These are phyloP conservation scores for Diogma glabrata DNA, from an alignment of 2,888 invertebrate species.

Conservation along the genomic window DNA sequence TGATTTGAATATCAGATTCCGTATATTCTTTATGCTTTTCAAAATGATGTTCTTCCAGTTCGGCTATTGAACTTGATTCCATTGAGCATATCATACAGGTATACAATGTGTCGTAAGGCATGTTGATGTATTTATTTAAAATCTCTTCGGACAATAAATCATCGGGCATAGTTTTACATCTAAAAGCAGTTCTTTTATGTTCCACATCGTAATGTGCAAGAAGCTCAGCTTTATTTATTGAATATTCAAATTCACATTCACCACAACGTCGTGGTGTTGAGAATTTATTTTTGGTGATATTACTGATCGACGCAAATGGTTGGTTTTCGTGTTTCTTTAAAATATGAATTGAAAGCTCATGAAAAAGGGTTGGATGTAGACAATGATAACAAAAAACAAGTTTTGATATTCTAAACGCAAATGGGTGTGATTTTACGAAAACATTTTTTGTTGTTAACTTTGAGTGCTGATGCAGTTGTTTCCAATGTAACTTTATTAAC, in stretches of 20 bases:
- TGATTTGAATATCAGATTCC: neutral
- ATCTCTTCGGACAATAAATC: neutral
- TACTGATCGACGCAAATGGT: no score
- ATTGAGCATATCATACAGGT: neutral
- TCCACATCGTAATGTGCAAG: neutral
- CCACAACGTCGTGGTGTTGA: slow-evolving; percentile 4
- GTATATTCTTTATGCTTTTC: neutral
- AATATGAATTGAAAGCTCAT: neutral
- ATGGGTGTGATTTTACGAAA: neutral
- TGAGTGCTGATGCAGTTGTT: neutral
- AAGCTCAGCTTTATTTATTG: neutral
- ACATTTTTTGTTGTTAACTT: neutral
- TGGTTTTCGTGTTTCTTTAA: neutral
- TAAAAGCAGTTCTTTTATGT: neutral
- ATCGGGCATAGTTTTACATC: neutral
- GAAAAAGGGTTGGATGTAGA: neutral
- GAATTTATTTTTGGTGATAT: no score
- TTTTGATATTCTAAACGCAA: neutral
- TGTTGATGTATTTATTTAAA: neutral
- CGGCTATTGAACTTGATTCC: neutral
- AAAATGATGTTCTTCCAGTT: neutral
- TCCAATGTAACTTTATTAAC: neutral
- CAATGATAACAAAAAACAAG: neutral
- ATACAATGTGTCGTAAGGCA: neutral
- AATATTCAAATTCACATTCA: neutral